Conservation (phyloP, 2,113 vertebrate species). For the Eubucco bourcierii region DNA sequence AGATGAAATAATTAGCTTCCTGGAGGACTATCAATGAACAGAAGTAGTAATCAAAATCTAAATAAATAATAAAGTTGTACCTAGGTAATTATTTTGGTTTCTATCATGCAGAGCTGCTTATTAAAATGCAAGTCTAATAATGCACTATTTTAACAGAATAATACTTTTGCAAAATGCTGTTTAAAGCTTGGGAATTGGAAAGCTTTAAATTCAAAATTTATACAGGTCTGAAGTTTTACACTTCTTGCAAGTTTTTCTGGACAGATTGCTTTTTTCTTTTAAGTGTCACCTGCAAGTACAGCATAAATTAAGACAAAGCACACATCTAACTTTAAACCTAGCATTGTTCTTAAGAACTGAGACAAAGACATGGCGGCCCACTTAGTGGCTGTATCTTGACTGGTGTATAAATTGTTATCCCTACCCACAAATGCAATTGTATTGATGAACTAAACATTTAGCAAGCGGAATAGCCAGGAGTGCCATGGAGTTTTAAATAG, state of each 20-base stretch:
- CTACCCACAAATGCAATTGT: not conserved
- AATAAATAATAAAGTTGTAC: constrained; percentile 49
- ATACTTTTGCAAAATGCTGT: not conserved
- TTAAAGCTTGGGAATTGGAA: not conserved
- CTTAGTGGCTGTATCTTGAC: not conserved
- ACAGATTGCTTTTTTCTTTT: not conserved
- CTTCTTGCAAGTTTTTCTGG: not conserved
- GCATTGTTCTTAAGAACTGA: not conserved
- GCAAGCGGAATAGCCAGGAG: not conserved
- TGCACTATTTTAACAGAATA: not conserved
- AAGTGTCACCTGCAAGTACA: not conserved
- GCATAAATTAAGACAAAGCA: not conserved
- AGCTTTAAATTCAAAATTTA: not conserved
- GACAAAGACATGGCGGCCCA: not conserved
- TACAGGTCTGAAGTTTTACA: not conserved
- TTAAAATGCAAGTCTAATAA: not conserved
- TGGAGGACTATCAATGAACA: constrained; percentile 69
- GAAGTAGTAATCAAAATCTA: constrained; percentile 74
- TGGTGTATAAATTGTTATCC: not conserved
- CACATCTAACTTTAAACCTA: not conserved
- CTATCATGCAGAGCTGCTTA: not conserved
- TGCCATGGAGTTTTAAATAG: not conserved
- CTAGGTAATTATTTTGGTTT: constrained; percentile 10
- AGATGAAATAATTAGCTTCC: constrained; percentile 68
- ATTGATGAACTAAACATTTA: not conserved